Conservation (phyloP, 1,140 invertebrate species). For the Monochamus saltuarius region DNA sequence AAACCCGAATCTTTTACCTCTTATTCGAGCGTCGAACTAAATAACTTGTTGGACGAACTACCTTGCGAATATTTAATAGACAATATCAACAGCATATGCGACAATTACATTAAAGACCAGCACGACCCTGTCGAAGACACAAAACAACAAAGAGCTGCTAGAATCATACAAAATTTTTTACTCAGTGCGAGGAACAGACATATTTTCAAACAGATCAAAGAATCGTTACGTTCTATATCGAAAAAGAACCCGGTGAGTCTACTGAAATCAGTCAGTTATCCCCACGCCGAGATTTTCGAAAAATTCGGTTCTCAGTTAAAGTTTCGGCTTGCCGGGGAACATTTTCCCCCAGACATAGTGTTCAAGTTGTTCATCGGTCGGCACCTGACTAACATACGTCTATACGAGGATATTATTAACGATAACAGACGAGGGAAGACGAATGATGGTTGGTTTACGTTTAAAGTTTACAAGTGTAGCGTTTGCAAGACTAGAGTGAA, state of each 20-base stretch:
- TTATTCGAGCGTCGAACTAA: not conserved
- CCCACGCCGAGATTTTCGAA: conserved; percentile 22
- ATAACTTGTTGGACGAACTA: not conserved
- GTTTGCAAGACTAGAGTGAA: conserved; percentile 10
- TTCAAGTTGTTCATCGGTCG: conserved; percentile 24
- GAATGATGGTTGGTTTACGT: conserved; percentile 7
- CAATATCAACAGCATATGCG: conserved; percentile 6
- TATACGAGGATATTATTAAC: not conserved
- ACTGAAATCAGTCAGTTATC: conserved; percentile 18
- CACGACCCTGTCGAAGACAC: not conserved
- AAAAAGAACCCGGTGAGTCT: conserved; percentile 20
- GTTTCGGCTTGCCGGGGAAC: conserved; percentile 26
- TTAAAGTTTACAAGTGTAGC: conserved; percentile 8
- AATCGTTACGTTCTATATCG: conserved; percentile 6
- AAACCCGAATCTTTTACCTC: not conserved
- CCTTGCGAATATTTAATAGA: conserved; percentile 1
- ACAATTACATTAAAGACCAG: not conserved
- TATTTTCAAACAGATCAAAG: conserved; percentile 23
- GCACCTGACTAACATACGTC: not conserved
- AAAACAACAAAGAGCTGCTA: conserved; percentile 11
- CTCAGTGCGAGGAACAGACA: conserved; percentile 14
- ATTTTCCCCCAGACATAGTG: conserved; percentile 29
- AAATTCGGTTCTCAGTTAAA: conserved; percentile 18
- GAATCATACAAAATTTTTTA: conserved; percentile 23
- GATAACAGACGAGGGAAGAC: too few species aligned